These are phyloP conservation scores for Perca fluviatilis DNA, from an alignment of 2,113 vertebrate genomes.

Conservation along the genomic window DNA sequence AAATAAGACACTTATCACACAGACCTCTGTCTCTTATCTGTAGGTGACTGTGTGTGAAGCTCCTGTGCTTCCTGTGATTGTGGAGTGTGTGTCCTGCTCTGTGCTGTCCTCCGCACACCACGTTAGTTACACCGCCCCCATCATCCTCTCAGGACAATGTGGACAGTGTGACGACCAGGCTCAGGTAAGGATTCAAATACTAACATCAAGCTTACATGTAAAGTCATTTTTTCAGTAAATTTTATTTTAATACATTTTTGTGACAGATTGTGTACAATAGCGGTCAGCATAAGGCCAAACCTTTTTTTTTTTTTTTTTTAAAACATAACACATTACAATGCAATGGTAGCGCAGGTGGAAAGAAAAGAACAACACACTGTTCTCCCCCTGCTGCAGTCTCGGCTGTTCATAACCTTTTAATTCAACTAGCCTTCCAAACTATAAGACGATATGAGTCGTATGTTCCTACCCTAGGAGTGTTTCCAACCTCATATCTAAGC, in stretches of 20 bases:
- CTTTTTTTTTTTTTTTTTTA: no score
- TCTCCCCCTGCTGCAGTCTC: not conserved
- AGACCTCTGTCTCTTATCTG: not conserved
- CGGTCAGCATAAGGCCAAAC: not conserved
- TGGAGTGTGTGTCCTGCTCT: slow-evolving; percentile 82
- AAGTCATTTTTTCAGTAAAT: not conserved
- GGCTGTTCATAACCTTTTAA: not conserved
- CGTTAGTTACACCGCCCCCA: slow-evolving; percentile 49
- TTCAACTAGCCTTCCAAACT: no score
- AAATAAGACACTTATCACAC: not conserved
- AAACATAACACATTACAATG: not conserved
- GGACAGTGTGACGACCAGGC: slow-evolving; percentile 64
- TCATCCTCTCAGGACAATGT: slow-evolving; percentile 79
- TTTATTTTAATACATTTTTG: not conserved
- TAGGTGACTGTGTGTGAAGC: slow-evolving; percentile 78
- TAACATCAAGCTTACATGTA: not conserved
- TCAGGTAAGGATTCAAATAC: slow-evolving; percentile 64
- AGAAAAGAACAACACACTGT: not conserved
- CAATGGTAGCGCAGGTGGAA: not conserved
- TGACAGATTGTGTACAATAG: not conserved
- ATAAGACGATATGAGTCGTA: no score
- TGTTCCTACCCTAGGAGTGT: no score
- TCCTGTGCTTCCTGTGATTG: slow-evolving; percentile 73
- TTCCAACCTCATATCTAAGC: no score
- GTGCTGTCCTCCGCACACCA: slow-evolving; percentile 44